phyloP scores from a whole-genome alignment of 92 coral and sea anemone genomes.

The Blastomussa wellsi region DNA sequence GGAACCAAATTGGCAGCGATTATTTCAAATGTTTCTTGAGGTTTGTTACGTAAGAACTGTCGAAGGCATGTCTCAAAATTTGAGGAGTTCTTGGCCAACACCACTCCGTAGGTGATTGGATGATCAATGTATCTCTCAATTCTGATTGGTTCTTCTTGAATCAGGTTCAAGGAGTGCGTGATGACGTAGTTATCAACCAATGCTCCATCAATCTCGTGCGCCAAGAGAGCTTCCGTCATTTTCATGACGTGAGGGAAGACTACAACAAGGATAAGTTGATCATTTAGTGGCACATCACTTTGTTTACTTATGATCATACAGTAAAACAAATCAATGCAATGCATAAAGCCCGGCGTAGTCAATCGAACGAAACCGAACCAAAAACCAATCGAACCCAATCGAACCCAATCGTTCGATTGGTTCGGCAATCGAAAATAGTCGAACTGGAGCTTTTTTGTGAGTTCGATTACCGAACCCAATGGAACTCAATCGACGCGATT shows the following conservation, averaged over 20 bases:
- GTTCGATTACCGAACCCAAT: no score
- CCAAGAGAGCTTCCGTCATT: constrained; percentile 71
- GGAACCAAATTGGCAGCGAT: constrained; percentile 76
- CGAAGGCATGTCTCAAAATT: constrained; percentile 76
- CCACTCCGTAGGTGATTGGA: constrained; percentile 80
- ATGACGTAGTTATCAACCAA: constrained; percentile 90
- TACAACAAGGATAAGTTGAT: constrained; percentile 4
- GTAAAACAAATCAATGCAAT: no score
- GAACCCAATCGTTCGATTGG: no score
- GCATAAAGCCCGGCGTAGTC: no score
- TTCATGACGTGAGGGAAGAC: constrained; percentile 72
- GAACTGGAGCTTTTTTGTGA: no score
- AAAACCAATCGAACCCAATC: no score
- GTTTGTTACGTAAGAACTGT: constrained; percentile 67
- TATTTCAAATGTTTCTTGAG: constrained; percentile 88
- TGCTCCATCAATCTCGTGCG: constrained; percentile 79
- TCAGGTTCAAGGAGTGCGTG: constrained; percentile 61
- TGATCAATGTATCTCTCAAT: constrained; percentile 93
- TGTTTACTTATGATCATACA: no score
- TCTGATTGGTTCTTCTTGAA: constrained; percentile 70
- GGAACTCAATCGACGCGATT: no score
- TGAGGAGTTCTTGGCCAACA: constrained; percentile 71
- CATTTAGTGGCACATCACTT: background rate
- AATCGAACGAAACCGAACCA: no score
- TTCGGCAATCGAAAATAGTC: no score